Conservation (phyloP, 2,113 vertebrate species). For the Fulmarus glacialis region DNA sequence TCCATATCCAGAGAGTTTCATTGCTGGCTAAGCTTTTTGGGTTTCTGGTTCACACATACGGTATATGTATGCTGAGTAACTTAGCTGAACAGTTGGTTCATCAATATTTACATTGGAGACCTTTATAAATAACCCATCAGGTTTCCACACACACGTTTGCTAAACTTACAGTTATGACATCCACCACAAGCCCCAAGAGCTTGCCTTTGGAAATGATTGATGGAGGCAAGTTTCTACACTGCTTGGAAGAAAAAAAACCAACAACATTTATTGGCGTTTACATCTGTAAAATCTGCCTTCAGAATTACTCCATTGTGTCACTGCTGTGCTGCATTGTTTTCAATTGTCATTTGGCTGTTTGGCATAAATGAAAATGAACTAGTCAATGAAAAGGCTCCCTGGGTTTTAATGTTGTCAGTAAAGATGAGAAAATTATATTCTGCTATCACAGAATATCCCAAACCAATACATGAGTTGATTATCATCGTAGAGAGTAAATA, state of each 20-base stretch:
- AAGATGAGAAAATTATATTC: neutral
- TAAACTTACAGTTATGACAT: neutral
- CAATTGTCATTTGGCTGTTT: neutral
- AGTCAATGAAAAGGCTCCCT: neutral
- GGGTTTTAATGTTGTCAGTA: neutral
- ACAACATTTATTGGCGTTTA: neutral
- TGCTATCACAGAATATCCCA: neutral
- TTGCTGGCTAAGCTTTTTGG: neutral
- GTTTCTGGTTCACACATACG: neutral
- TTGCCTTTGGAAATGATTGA: neutral
- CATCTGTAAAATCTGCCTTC: neutral
- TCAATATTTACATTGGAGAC: conserved; percentile 37
- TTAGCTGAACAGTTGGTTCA: conserved; percentile 20
- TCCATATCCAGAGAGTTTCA: neutral
- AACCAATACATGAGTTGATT: neutral
- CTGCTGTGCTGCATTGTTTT: neutral
- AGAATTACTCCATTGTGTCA: neutral
- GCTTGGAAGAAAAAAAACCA: neutral
- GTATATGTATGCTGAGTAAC: neutral
- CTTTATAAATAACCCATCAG: conserved; percentile 52
- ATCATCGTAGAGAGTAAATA: neutral
- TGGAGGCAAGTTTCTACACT: neutral
- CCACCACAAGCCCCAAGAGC: neutral
- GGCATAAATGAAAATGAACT: neutral
- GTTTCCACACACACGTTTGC: neutral